Evolutionary conservation across 2,113 vertebrate genomes (phyloP), one percentile per base, ranked within the genome.

Genomic region (Panurus biarmicus): DNA sequence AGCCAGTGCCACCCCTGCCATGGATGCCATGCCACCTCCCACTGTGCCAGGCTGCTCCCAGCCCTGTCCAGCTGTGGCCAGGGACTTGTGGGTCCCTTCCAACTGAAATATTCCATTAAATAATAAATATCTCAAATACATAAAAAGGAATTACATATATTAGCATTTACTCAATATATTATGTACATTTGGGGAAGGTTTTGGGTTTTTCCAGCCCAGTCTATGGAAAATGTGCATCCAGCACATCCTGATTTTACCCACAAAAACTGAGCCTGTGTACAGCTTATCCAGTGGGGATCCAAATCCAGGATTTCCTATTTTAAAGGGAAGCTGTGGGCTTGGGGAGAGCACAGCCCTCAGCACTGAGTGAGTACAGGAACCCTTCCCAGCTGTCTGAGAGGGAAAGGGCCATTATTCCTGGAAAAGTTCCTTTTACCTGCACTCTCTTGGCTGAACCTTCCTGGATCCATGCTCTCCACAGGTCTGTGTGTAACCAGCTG

Each of bases 261-360:
- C 28, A 42, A 19, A 9, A 21, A 5, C 20, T 3, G 15, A 15
- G 28, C 10, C 22, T 8, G 0, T 3, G 35, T 7, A 5, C 35
- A 45, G 10, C 6, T 35, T 7, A 3, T 2, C 13, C 65, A 5
- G 0, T 6, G 35, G 42, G 35, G 58, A 70, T 19, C 66, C 2
- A 1, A 1, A 3, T 10, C 8, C 16, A 24, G 1, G 0, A 16
- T 16, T 20, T 9, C 40, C 40, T 10, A 2, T 38, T 50, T 40
- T 2, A 26, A 11, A n/a, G 31, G 36, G 56, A 7, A 36, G 10
- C 10, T 10, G 36, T 24, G 65, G 54, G 56, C 14, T 5, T 20
- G 48, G 44, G 70, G 31, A 24, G 60, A 47, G 45, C 60, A 11
- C 36, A 53, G 35, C 44, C 28, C 56, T 38, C 56, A 48, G 44